Base-by-base conservation (phyloP, 2,888 invertebrate genomes). In the Sarcophaga variegata region DNA sequence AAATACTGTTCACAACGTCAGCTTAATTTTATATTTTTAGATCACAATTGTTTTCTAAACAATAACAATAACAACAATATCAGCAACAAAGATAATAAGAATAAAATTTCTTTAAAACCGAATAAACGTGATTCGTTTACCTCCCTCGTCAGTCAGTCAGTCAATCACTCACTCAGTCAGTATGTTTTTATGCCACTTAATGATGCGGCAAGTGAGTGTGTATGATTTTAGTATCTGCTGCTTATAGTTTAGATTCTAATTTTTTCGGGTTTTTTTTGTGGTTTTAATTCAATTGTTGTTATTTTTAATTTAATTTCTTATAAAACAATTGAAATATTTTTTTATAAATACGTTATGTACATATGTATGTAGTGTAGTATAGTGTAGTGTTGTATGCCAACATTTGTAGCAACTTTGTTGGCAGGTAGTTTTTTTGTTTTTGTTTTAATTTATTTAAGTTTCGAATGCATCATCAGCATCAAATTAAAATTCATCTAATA, bases 341-440 rank as follows among this genome's bases (percentile, higher is more conserved):
- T 17, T 37, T 37, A 37, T 8, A 37, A 37, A 37, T 37, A 37
- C 37, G 8, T 37, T 37, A 37, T 8, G 37, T 37, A 6, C 8
- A 37, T 37, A 6, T 5, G 37, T 37, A 8, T 10, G 37, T 37
- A 37, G 2, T 3, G 8, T 10, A 37, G 6, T 6, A 10, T 37
- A 37, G 37, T 37, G 37, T 37, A 37, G 37, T 37, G 37, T 37
- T 6, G 37, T 37, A 8, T 86, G 86, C 83, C 83, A 86, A 86
- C n/a, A 70, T 80, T 74, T 72, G 54, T 54, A 64, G 67, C 63
- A 77, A 83, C 86, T 72, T 83, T 83, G 86, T 86, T 86, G 70
- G 59, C 85, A 85, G 85, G 76, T 81, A 69, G 79, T 83, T 79
- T 66, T 45, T 77, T 37, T 59, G 1, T 54, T 20, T 64, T 47